Evolutionary conservation across 2,797 vertebrate genomes (phyloP).

Genomic region (Telmatherina bonti): DNA sequence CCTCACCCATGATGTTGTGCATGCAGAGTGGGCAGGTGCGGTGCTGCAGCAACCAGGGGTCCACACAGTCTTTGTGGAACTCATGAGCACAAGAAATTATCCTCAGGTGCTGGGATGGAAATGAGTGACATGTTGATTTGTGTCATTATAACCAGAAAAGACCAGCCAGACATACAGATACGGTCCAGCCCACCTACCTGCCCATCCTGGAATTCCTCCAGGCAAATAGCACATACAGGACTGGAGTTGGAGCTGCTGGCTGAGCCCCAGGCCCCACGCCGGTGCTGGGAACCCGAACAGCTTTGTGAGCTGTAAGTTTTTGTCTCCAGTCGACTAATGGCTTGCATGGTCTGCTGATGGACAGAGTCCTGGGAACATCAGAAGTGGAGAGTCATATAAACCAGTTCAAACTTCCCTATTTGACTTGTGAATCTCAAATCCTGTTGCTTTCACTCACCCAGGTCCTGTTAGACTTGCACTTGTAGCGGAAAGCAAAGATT

Average conservation of each 20-base stretch:
- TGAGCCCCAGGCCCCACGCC: conserved; percentile 82
- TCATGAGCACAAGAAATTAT: conserved; percentile 97
- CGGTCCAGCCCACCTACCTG: conserved; percentile 84
- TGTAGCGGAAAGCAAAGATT: conserved; percentile 91
- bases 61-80: conserved; percentile 95
- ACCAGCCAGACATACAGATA: background rate
- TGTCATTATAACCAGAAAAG: background rate
- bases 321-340: conserved; percentile 90
- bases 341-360: conserved; percentile 93
- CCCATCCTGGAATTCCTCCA: conserved; percentile 97
- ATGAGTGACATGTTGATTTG: background rate
- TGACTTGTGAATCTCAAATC: background rate
- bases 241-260: conserved; percentile 93
- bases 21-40: conserved; percentile 98
- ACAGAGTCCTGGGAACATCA: conserved; percentile 84
- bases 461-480: conserved; percentile 90
- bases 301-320: conserved; percentile 87
- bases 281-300: conserved; percentile 76
- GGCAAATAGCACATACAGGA: conserved; percentile 93
- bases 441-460: conserved; percentile 82
- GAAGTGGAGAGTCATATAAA: conserved; percentile 1
- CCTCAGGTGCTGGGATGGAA: conserved; percentile 87
- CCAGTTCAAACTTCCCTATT: background rate
- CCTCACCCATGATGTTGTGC: conserved; percentile 98
- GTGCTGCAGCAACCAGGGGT: conserved; percentile 95